Evolutionary conservation across 2,113 vertebrate species (phyloP), one percentile per base, ranked within the genome.

Genomic region (Barnardius zonarius): DNA sequence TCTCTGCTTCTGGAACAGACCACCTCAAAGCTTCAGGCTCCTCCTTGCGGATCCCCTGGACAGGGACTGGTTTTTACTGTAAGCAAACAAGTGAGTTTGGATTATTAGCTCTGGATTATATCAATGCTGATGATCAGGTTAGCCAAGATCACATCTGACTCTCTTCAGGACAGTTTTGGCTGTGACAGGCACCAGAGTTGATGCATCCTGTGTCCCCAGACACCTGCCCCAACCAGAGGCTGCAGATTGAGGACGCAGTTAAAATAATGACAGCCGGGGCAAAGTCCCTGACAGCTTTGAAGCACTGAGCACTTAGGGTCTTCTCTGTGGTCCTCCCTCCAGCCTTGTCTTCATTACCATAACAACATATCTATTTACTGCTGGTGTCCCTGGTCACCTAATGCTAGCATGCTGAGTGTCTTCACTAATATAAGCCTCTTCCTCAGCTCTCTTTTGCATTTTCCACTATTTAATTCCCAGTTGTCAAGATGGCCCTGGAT

Each of bases 401-500:
- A 82, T 1, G 3, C 69, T 64, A 55, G 17, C 6, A 0, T 87
- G 72, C 46, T 0, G 5, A 52, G 11, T 35, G 19, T 76, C 49
- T 76, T 91, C 77, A 74, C 67, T 89, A 18, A 76, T 62, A 33
- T 76, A 85, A 94, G 23, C 37, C 63, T 46, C 49, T 86, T 95
- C 46, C 41, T 95, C 94, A 94, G 63, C 87, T 90, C 64, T 86
- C 85, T 95, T 93, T 88, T 72, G 51, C 77, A 80, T 96, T 95
- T 96, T 96, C 88, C 85, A 86, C 51, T 93, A 3, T 93, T 93
- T 88, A 92, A 93, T 95, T 73, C 10, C 61, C 93, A 91, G 76
- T 93, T 92, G 80, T 88, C 81, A 63, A 48, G 10, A 33, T 92
- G 69, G 64, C 88, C 66, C 46, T 75, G 61, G 61, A 13, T 18